Percentiles rank a stretch among this genome's conserved stretches.
These are phyloP conservation scores for Sphyrna mokarran DNA, from an alignment of 2,113 vertebrate species.

Conservation along the genomic window DNA sequence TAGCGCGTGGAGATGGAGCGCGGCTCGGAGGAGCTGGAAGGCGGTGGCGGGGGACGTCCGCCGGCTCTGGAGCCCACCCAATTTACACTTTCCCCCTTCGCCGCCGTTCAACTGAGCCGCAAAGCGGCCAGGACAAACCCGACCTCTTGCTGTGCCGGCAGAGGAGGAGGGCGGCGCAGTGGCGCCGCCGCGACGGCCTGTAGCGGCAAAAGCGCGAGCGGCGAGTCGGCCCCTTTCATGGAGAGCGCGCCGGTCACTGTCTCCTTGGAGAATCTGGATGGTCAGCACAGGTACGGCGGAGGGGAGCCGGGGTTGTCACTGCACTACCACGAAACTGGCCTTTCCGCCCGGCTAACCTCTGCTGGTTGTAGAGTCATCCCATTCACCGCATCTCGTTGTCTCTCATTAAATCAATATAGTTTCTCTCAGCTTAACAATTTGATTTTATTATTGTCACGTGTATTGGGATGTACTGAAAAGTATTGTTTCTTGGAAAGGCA, in stretches of 20 bases:
- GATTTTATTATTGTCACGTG: too few species aligned
- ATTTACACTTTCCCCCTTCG: not conserved
- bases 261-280: constrained; percentile 41
- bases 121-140: constrained; percentile 4
- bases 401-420: not conserved
- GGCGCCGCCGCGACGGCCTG: not conserved
- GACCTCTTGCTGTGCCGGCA: not conserved
- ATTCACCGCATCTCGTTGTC: not conserved
- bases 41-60: not conserved
- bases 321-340: not conserved
- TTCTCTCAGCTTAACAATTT: too few species aligned
- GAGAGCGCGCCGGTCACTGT: constrained; percentile 41
- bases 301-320: not conserved
- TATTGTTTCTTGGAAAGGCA: too few species aligned
- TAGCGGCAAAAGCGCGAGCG: not conserved
- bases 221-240: constrained; percentile 37
- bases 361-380: not conserved
- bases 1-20: not conserved
- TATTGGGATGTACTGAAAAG: too few species aligned
- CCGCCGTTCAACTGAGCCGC: constrained; percentile 16
- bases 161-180: not conserved
- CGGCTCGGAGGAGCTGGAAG: too few species aligned
- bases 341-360: not conserved
- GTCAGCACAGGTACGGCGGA: constrained; percentile 40
- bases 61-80: not conserved